Percentiles rank a stretch among this genome's conserved stretches.
Conservation (phyloP, 2,888 invertebrate species). For the Theretra japonica region DNA sequence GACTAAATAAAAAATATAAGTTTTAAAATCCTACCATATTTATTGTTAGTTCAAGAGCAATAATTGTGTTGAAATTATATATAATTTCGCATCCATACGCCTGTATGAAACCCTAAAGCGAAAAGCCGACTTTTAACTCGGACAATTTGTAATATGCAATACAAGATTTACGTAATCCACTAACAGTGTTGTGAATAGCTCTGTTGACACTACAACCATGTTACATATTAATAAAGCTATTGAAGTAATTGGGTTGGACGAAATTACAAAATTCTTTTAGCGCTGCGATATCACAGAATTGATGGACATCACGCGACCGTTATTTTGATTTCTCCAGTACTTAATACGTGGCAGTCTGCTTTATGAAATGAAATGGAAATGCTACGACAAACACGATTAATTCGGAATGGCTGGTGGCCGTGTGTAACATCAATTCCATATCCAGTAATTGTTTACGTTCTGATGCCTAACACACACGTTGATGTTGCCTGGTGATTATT, state of each 20-base stretch:
- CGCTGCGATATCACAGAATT: conserved; percentile 53
- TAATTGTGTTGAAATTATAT: too few relatives aligned
- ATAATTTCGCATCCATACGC: not conserved
- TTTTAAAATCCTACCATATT: too few relatives aligned
- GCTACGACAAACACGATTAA: conserved; percentile 69
- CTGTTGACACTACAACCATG: conserved; percentile 32
- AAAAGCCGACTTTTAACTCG: not conserved
- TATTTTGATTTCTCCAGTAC: conserved; percentile 77
- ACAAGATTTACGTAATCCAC: conserved; percentile 2
- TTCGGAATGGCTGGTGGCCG: conserved; percentile 60
- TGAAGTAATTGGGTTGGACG: conserved; percentile 54
- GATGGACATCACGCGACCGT: conserved; percentile 71
- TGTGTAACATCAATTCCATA: conserved; percentile 54
- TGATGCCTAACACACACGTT: not conserved
- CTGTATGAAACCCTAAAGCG: not conserved
- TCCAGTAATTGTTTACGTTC: conserved; percentile 58
- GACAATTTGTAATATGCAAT: not conserved
- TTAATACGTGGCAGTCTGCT: conserved; percentile 50
- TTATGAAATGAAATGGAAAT: conserved; percentile 69
- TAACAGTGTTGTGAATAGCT: conserved; percentile 19
- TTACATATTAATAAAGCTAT: conserved; percentile 50
- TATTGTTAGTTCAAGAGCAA: too few relatives aligned
- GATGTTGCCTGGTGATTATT: not conserved
- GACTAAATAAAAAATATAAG: too few relatives aligned
- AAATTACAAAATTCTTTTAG: conserved; percentile 67